Conservation (phyloP, 2,113 vertebrate genomes). For the Hemiscyllium ocellatum region DNA sequence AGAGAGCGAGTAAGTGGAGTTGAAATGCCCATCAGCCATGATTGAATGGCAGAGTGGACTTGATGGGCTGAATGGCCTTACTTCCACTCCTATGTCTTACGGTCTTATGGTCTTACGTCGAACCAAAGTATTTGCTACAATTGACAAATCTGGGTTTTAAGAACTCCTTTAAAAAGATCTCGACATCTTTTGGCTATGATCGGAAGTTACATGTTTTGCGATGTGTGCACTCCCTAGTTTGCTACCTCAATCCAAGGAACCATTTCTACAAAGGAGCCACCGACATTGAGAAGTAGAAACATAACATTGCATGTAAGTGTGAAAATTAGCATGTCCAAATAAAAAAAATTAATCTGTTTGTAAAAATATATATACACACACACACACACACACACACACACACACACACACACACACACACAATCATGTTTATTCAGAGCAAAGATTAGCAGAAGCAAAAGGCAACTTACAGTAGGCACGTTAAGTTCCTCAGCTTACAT, state of each 20-base stretch:
- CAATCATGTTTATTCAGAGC: background rate
- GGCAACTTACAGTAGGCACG: background rate
- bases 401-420: too few species aligned
- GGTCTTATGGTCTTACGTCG: too few species aligned
- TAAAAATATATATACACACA: too few species aligned
- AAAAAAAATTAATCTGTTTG: background rate
- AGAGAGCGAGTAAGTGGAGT: too few species aligned
- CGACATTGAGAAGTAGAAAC: background rate
- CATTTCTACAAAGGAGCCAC: background rate
- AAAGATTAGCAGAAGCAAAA: background rate
- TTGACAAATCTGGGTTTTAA: background rate
- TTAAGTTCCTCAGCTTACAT: background rate
- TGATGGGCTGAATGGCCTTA: too few species aligned
- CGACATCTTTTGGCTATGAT: background rate
- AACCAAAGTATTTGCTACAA: background rate
- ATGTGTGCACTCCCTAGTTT: background rate
- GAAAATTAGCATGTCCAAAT: background rate
- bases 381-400: too few species aligned
- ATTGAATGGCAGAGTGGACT: too few species aligned
- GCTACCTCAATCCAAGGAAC: background rate
- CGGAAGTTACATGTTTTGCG: background rate
- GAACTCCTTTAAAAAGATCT: background rate
- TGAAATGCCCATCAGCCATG: too few species aligned
- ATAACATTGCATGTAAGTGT: background rate
- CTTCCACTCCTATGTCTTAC: too few species aligned